Conservation (phyloP, 2,113 vertebrate genomes). For the Poecilia latipinna region DNA sequence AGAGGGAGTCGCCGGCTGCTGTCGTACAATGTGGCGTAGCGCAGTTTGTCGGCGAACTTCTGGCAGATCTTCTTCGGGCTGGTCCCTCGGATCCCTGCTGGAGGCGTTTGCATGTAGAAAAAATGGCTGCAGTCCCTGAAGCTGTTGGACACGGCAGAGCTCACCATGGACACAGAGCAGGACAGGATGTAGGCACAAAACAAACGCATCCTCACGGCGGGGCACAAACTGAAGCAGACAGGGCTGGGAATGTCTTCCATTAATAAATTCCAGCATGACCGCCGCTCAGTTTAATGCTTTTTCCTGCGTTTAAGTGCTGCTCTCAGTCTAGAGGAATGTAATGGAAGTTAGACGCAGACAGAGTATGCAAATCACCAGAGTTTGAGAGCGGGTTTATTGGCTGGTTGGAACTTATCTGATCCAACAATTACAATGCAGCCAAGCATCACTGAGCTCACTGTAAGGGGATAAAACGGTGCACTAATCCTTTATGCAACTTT, state of each 20-base stretch:
- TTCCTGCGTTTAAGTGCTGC: slow-evolving; percentile 11
- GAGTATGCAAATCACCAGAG: slow-evolving; percentile 61
- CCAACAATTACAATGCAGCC: neutral
- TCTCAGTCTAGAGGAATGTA: neutral
- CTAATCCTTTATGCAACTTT: neutral
- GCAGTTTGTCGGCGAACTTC: slow-evolving; percentile 62
- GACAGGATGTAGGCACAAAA: slow-evolving; percentile 25
- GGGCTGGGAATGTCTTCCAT: neutral
- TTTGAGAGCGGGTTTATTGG: slow-evolving; percentile 42
- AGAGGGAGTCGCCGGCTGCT: slow-evolving; percentile 56
- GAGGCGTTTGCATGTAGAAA: slow-evolving; percentile 72
- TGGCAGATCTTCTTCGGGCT: slow-evolving; percentile 72
- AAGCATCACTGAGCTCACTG: neutral
- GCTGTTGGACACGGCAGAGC: slow-evolving; percentile 59
- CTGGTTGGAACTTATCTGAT: slow-evolving; percentile 38
- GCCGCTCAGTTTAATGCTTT: neutral
- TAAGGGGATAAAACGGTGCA: neutral
- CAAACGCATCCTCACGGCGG: slow-evolving; percentile 47
- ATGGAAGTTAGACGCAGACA: slow-evolving; percentile 24
- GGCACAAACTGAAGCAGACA: neutral
- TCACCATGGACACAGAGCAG: slow-evolving; percentile 43
- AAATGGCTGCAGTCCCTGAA: slow-evolving; percentile 76
- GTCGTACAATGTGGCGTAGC: slow-evolving; percentile 78
- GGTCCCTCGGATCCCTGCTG: slow-evolving; percentile 58
- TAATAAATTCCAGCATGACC: neutral